Evolutionary conservation across 2,113 vertebrate genomes (phyloP).

Genomic region (Odontophorus gujanensis): DNA sequence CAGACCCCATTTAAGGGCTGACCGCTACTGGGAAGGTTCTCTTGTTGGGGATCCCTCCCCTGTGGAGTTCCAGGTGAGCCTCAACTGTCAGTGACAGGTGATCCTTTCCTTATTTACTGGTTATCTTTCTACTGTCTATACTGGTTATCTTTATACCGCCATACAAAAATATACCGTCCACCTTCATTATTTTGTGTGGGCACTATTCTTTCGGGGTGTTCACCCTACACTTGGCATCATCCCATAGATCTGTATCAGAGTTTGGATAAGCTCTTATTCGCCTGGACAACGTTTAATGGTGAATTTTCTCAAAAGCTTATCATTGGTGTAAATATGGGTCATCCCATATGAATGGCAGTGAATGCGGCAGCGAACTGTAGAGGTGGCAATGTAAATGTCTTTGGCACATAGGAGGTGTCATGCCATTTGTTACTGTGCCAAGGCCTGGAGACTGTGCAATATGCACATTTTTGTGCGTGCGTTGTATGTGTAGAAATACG

Average conservation of each 20-base stretch:
- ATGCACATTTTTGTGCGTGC: background rate
- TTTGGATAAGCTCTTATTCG: conserved; percentile 22
- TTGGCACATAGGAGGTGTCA: background rate
- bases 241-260: background rate
- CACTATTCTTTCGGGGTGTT: too few relatives aligned
- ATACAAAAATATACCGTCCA: too few relatives aligned
- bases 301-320: background rate
- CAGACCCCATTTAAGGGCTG: too few relatives aligned
- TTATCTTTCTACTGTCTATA: too few relatives aligned
- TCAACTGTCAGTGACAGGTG: too few relatives aligned
- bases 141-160: too few relatives aligned
- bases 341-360: background rate
- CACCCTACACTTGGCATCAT: background rate
- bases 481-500: background rate
- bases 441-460: background rate
- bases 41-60: too few relatives aligned
- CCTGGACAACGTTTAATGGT: background rate
- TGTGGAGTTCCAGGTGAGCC: too few relatives aligned
- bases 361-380: conserved; percentile 25
- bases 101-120: too few relatives aligned
- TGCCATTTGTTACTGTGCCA: conserved; percentile 1
- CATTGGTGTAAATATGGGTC: background rate
- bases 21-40: too few relatives aligned
- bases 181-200: too few relatives aligned
- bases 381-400: background rate